phyloP scores from a whole-genome alignment of 2,888 invertebrate genomes.

The Nephrotoma appendiculata region DNA sequence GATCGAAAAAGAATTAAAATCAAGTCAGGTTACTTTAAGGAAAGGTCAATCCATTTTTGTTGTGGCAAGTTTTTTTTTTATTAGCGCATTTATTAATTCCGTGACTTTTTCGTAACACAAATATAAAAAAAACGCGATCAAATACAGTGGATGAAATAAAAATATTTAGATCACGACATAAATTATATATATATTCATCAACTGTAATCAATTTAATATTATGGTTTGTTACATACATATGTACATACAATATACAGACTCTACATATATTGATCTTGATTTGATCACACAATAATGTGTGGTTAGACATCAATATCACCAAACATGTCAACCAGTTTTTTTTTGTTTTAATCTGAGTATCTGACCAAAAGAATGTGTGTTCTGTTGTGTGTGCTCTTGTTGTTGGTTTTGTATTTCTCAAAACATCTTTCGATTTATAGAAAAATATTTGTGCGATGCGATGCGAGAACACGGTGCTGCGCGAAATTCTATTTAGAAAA shows the following conservation, averaged over 20 bases:
- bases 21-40: slow-evolving; percentile 5
- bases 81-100: slow-evolving; percentile 1
- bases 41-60: slow-evolving; percentile 7
- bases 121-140: not conserved
- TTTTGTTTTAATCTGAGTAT: not conserved
- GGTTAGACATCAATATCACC: not conserved
- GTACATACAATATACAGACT: not conserved
- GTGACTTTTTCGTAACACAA: not conserved
- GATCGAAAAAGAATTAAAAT: not conserved
- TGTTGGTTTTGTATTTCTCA: not conserved
- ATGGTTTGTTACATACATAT: no score
- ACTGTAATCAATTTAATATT: not conserved
- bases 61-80: not conserved
- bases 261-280: not conserved
- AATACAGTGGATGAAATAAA: not conserved
- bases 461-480: not conserved
- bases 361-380: not conserved
- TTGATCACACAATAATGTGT: not conserved
- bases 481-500: not conserved
- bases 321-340: not conserved
- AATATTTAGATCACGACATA: not conserved
- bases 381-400: not conserved
- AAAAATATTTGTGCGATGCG: not conserved
- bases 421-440: not conserved
- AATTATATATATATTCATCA: not conserved